phyloP scores from a whole-genome alignment of 2,113 vertebrate genomes.

The Chinchilla lanigera region DNA sequence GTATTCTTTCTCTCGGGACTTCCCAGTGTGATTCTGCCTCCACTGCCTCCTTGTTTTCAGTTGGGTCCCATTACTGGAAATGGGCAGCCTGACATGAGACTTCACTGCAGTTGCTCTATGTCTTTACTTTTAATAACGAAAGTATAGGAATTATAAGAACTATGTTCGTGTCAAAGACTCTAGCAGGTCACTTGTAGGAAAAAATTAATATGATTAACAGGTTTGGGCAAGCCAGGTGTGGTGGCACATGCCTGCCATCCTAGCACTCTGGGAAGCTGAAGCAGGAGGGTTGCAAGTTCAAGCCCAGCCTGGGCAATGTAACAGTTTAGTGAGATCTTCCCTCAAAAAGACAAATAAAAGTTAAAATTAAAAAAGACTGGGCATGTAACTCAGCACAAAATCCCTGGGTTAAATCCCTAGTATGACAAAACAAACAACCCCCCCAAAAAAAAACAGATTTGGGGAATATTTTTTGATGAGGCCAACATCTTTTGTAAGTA shows the following conservation, averaged over 20 bases:
- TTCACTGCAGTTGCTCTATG: not conserved
- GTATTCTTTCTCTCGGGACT: conserved; percentile 69
- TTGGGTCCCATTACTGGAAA: conserved; percentile 56
- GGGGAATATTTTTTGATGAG: not conserved
- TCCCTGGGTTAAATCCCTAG: not conserved
- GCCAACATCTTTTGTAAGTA: not conserved
- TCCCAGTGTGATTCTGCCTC: conserved; percentile 68
- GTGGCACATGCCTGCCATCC: not conserved
- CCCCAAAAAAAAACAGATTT: not conserved
- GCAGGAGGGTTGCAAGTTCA: not conserved
- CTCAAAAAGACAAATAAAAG: not conserved
- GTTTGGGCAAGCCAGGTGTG: not conserved
- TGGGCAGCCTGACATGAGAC: conserved; percentile 21
- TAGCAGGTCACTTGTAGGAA: not conserved
- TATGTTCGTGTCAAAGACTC: not conserved
- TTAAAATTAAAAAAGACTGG: not conserved
- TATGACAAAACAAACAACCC: not conserved
- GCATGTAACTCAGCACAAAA: not conserved
- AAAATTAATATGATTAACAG: not conserved
- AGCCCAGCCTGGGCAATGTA: not conserved
- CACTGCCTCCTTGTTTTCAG: conserved; percentile 52
- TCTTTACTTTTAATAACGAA: conserved; percentile 1
- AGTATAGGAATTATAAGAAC: not conserved
- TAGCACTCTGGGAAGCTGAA: not conserved
- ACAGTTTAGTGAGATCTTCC: not conserved